Evolutionary conservation across 2,113 vertebrate genomes (phyloP).

Genomic region (Gobius niger): DNA sequence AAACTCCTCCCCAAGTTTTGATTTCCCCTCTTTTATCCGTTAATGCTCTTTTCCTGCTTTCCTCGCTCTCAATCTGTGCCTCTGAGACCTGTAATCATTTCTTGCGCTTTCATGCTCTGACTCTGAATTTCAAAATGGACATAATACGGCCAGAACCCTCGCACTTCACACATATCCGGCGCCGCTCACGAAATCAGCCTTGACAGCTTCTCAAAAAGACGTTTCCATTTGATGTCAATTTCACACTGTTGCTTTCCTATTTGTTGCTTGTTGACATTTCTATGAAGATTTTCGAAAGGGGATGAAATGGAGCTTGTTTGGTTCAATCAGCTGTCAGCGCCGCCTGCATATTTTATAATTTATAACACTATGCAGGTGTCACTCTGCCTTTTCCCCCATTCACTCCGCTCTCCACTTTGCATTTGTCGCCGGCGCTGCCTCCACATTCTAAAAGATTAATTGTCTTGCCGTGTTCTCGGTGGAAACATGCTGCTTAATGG

Average conservation of each 20-base stretch:
- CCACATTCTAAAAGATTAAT: slow-evolving; percentile 71
- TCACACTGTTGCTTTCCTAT: slow-evolving; percentile 4
- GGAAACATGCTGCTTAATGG: slow-evolving; percentile 63
- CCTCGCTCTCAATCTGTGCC: slow-evolving; percentile 32
- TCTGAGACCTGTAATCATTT: slow-evolving; percentile 33
- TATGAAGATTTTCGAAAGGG: slow-evolving; percentile 25
- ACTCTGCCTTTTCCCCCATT: slow-evolving; percentile 39
- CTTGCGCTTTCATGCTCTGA: slow-evolving; percentile 17
- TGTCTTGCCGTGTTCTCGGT: slow-evolving; percentile 51
- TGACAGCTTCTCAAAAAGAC: slow-evolving; percentile 6
- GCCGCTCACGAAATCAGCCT: not conserved
- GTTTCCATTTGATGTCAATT: slow-evolving; percentile 6
- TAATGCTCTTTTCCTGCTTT: slow-evolving; percentile 1
- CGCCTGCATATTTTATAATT: slow-evolving; percentile 65
- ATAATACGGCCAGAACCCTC: slow-evolving; percentile 3
- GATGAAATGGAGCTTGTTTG: slow-evolving; percentile 20
- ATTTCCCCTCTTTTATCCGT: slow-evolving; percentile 22
- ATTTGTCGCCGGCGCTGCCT: slow-evolving; percentile 18
- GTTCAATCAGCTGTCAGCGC: slow-evolving; percentile 28
- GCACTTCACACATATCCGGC: not conserved
- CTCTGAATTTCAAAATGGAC: slow-evolving; percentile 13
- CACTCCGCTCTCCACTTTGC: slow-evolving; percentile 20
- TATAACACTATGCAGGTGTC: slow-evolving; percentile 46
- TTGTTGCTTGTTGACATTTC: slow-evolving; percentile 24
- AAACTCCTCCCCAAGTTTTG: not conserved